Percentiles rank a stretch among this genome's conserved stretches.
phyloP scores from a whole-genome alignment of 2,888 invertebrate genomes.

The Helleia helle region DNA sequence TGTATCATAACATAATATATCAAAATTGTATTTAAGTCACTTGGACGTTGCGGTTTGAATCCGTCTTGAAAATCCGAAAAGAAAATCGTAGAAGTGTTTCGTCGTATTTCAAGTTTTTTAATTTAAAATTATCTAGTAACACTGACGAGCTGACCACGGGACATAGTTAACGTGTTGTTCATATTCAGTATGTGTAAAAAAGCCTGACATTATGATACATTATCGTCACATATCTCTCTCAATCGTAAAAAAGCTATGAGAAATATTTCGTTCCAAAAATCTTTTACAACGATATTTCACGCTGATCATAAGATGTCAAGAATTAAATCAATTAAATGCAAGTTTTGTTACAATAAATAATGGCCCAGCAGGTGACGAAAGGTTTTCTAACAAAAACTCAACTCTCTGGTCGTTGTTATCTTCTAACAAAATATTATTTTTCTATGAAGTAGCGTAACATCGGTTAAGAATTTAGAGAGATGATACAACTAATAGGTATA shows the following conservation, averaged over 20 bases:
- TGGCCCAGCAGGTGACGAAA: conserved; percentile 4
- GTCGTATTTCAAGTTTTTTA: too few relatives aligned
- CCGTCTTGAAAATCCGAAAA: too few relatives aligned
- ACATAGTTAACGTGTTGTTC: not conserved
- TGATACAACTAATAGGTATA: too few relatives aligned
- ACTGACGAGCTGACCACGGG: not conserved
- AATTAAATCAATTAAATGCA: conserved; percentile 1
- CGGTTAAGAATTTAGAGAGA: not conserved
- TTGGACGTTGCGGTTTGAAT: too few relatives aligned
- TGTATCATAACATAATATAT: too few relatives aligned
- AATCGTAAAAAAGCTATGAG: not conserved
- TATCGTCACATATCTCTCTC: not conserved
- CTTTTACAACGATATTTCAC: conserved; percentile 4
- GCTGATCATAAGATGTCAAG: not conserved
- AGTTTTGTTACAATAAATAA: conserved; percentile 1
- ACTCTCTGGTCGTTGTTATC: conserved; percentile 2
- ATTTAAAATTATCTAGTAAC: too few relatives aligned
- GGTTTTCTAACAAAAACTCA: not conserved
- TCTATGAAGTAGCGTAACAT: conserved; percentile 7
- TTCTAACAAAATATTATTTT: conserved; percentile 9
- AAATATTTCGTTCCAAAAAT: not conserved
- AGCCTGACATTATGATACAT: not conserved
- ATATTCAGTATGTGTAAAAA: too few relatives aligned
- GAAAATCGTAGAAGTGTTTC: too few relatives aligned
- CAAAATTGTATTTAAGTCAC: too few relatives aligned